Percentiles rank a stretch among this genome's conserved stretches.
These are phyloP conservation scores for Limnephilus marmoratus DNA, from an alignment of 2,888 invertebrate species.

Conservation along the genomic window DNA sequence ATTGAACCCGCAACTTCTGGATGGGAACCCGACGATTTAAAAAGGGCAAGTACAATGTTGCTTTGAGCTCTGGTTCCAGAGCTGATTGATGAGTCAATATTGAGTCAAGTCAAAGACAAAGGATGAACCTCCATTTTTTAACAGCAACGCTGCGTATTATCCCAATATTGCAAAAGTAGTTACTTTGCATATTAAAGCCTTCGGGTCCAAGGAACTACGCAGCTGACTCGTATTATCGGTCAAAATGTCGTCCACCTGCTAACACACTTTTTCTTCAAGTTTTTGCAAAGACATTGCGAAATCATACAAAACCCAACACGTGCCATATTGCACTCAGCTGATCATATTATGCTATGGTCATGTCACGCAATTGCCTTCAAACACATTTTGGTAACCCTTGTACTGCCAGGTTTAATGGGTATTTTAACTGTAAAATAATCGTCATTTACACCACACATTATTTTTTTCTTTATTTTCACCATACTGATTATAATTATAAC, in stretches of 20 bases:
- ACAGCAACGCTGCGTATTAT: background rate
- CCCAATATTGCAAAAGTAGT: background rate
- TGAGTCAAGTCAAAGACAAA: background rate
- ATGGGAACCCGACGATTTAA: background rate
- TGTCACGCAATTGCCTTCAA: background rate
- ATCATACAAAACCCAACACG: conserved; percentile 30
- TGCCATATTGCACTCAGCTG: conserved; percentile 15
- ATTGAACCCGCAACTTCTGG: no score
- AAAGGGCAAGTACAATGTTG: background rate
- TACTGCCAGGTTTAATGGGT: background rate
- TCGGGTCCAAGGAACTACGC: background rate
- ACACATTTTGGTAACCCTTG: background rate
- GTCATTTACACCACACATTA: background rate
- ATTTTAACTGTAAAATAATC: background rate
- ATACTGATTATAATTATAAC: background rate
- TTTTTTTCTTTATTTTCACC: background rate
- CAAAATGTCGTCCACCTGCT: conserved; percentile 25
- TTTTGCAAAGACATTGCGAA: background rate
- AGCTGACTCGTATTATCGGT: conserved; percentile 4
- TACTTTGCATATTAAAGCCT: background rate
- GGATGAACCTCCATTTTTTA: background rate
- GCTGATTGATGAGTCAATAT: background rate
- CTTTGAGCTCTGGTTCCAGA: background rate
- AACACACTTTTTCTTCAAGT: background rate
- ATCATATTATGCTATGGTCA: background rate